A percentile compares a stretch with the other conserved stretches of the same genome.
Evolutionary conservation across 2,888 invertebrate species (phyloP).

Genomic region (Platerodrilus igneus): DNA sequence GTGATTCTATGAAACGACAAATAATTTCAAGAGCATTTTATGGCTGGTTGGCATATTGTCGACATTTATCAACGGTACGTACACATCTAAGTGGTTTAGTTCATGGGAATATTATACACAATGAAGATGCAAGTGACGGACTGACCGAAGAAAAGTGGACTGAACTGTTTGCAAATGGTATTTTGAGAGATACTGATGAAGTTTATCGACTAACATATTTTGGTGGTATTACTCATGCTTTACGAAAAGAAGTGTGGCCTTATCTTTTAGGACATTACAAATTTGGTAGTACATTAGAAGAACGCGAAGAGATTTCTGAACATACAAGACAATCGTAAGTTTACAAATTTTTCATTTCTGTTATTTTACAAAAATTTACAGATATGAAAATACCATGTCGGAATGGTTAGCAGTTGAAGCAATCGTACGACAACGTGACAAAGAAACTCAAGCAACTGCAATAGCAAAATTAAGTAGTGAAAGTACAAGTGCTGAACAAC

Average conservation of each 20-base stretch:
- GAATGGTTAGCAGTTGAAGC: conserved; percentile 95
- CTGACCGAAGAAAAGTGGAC: conserved; percentile 76
- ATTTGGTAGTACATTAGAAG: conserved; percentile 67
- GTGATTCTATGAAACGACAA: conserved; percentile 91
- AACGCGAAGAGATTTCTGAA: conserved; percentile 61
- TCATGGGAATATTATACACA: conserved; percentile 64
- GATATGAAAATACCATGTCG: conserved; percentile 87
- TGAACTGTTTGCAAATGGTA: conserved; percentile 60
- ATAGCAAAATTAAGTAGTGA: conserved; percentile 80
- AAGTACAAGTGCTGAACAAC: conserved; percentile 54
- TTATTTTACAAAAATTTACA: conserved; percentile 30
- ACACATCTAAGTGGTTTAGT: conserved; percentile 89
- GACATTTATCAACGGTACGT: conserved; percentile 87
- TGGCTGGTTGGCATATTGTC: conserved; percentile 92
- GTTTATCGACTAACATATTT: conserved; percentile 81
- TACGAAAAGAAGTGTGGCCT: conserved; percentile 80
- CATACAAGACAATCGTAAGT: conserved; percentile 58
- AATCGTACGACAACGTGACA: conserved; percentile 77
- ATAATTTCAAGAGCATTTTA: conserved; percentile 94
- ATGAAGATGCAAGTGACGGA: conserved; percentile 62
- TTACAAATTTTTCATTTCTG: background rate
- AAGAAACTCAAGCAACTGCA: conserved; percentile 78
- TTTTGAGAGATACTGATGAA: conserved; percentile 62
- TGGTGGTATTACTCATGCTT: conserved; percentile 75
- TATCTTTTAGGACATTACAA: conserved; percentile 81